Percentiles rank a stretch among this genome's conserved stretches.
These are phyloP conservation scores for Stictonetta naevosa DNA, from an alignment of 2,113 vertebrate genomes.

Conservation along the genomic window DNA sequence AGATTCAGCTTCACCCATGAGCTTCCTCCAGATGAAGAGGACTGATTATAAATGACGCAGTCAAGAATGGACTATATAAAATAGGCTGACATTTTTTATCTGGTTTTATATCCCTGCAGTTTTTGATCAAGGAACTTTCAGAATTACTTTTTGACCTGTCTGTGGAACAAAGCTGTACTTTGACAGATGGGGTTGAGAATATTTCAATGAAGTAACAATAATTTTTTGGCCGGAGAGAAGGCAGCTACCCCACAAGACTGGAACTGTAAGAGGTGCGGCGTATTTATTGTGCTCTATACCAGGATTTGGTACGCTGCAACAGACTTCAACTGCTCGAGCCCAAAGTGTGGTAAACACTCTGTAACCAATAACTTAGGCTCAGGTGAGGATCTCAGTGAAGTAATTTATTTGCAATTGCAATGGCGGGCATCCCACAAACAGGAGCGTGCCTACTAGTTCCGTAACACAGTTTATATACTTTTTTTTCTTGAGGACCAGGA, in stretches of 20 bases:
- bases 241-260: background rate
- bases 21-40: background rate
- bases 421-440: too few species aligned
- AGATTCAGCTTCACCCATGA: background rate
- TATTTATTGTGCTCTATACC: background rate
- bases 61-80: background rate
- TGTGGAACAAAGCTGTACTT: background rate
- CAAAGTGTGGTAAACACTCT: background rate
- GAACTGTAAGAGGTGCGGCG: background rate
- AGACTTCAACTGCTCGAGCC: background rate
- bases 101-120: background rate
- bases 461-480: too few species aligned
- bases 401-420: too few species aligned
- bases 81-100: background rate
- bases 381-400: too few species aligned
- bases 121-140: background rate
- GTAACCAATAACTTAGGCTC: too few species aligned
- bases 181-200: background rate
- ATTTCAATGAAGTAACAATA: background rate
- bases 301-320: rapidly evolving
- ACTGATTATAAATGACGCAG: background rate
- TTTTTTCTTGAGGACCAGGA: too few species aligned
- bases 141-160: background rate
- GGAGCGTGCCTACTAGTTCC: too few species aligned
- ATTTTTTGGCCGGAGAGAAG: background rate